Percentiles rank a stretch among this genome's conserved stretches.
phyloP scores from a whole-genome alignment of 2,888 invertebrate species.

The Diaprepes abbreviatus region DNA sequence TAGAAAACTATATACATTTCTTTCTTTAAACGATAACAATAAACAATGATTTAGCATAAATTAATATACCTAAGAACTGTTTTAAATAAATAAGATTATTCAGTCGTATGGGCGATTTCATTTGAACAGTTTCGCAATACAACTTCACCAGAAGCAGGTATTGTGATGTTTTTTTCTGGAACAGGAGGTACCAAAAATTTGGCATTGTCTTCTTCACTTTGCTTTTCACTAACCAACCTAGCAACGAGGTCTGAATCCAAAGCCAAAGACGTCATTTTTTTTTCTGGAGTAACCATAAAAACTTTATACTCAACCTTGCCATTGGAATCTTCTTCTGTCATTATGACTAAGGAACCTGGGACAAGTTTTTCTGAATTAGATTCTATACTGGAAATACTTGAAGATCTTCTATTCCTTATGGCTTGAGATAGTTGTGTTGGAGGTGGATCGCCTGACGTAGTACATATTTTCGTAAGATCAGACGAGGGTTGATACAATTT shows the following conservation, averaged over 20 bases:
- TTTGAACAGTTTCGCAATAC: too few relatives aligned
- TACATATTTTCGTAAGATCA: background rate
- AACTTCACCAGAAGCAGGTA: constrained; percentile 33
- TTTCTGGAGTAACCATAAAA: constrained; percentile 68
- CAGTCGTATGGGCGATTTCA: background rate
- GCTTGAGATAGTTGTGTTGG: background rate
- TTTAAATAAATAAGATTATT: background rate
- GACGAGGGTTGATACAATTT: background rate
- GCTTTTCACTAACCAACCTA: constrained; percentile 23
- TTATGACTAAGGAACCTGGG: constrained; percentile 70
- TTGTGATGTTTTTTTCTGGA: constrained; percentile 43
- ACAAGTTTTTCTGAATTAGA: constrained; percentile 58
- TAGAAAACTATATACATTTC: background rate
- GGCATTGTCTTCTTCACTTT: background rate
- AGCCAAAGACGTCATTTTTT: constrained; percentile 62
- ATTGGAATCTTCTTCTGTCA: constrained; percentile 66
- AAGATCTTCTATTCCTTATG: constrained; percentile 21
- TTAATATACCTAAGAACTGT: background rate
- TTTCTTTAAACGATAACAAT: background rate
- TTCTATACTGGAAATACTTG: constrained; percentile 41
- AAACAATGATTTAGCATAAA: background rate
- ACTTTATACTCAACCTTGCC: constrained; percentile 69
- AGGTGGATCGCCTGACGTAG: background rate
- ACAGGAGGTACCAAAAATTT: constrained; percentile 13
- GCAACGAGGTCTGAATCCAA: constrained; percentile 64